These are phyloP conservation scores for Ptychodera flava DNA, from an alignment of 35 echinoderm and acorn worm genomes.

Conservation along the genomic window DNA sequence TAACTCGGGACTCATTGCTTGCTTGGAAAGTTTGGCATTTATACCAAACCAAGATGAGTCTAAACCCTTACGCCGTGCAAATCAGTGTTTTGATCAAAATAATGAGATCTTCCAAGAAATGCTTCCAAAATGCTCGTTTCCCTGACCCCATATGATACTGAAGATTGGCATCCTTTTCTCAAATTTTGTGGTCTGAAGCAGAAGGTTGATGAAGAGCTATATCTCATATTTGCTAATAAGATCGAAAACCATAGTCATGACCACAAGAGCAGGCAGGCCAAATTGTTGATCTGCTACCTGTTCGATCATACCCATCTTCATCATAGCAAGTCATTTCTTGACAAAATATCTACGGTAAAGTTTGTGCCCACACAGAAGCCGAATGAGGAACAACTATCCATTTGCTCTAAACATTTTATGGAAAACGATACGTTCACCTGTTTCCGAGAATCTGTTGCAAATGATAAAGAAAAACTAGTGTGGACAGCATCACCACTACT, in stretches of 20 bases:
- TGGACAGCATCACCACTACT: not conserved
- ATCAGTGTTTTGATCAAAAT: not conserved
- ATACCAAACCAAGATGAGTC: too few species aligned
- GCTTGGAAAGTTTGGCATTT: too few species aligned
- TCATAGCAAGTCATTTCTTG: not conserved
- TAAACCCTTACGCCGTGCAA: not conserved
- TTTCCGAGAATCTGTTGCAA: not conserved
- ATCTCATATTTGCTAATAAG: not conserved
- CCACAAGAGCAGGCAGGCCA: not conserved
- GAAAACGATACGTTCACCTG: not conserved
- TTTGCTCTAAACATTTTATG: not conserved
- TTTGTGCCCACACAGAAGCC: not conserved
- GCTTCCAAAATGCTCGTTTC: not conserved
- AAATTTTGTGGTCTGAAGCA: not conserved
- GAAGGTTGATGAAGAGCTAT: not conserved
- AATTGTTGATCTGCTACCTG: not conserved
- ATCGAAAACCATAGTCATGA: not conserved
- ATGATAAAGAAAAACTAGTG: not conserved
- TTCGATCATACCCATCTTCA: not conserved
- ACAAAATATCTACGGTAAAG: not conserved
- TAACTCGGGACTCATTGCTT: too few species aligned
- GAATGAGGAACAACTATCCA: not conserved
- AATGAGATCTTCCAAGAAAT: not conserved
- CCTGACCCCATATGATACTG: not conserved
- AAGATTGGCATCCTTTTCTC: not conserved